Evolutionary conservation across 1,140 invertebrate species (phyloP), one percentile per base, ranked within the genome.

Genomic region (Andricus grossulariae): DNA sequence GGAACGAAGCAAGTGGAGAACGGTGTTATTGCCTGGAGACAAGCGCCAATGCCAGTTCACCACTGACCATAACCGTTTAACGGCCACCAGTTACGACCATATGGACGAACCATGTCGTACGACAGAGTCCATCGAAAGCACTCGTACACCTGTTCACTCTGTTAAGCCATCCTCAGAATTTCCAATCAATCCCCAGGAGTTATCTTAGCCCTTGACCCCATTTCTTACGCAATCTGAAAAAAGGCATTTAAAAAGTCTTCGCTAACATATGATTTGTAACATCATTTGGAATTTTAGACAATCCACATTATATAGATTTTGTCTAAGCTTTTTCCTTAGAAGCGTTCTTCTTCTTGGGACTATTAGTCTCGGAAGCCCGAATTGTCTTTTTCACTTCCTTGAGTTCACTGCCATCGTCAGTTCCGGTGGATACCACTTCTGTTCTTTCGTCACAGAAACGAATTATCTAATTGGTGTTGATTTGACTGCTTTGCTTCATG

Each of bases 291-390:
- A 3, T 32, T 5, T 32, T 32, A 32, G 25, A 32, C 5, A 32
- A 32, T 32, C 25, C 25, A 32, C 3, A 32, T 32, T 32, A 25
- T 25, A 32, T 5, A 32, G 25, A 32, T 32, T 32, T 32, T 5
- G 25, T 32, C 25, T 32, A 32, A 5, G 25, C 25, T 32, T 39
- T 66, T 4, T 66, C 3, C 25, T 2, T 4, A 39, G 21, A 8
- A 13, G 0, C 25, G 60, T n/a, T 45, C 45, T 16, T 39, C 7
- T 11, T 21, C 4, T 66, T 16, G 3, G 4, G 55, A 51, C 77
- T 74, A 78, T 82, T 82, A 82, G 83, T 81, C 81, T 78, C 81
- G 81, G 79, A 85, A 81, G 79, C 52, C 75, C 18, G 21, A 45
- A 74, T 71, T 32, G 66, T 50, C 51, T 75, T 55, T 80, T 45